Evolutionary conservation across 2,113 vertebrate genomes (phyloP).

Genomic region (Muntiacus reevesi): DNA sequence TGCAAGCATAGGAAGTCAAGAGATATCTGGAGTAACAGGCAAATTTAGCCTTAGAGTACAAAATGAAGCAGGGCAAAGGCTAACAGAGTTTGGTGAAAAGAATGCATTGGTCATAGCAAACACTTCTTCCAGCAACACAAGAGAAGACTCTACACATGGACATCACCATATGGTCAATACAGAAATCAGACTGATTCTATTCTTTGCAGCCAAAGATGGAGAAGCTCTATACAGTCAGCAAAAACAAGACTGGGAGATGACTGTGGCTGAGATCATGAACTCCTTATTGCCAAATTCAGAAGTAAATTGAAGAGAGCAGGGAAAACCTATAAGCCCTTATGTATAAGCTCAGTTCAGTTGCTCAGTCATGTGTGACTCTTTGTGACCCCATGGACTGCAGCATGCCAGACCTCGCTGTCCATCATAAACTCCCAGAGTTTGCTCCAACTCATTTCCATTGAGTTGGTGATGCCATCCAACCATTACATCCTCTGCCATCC

Average conservation of each 20-base stretch:
- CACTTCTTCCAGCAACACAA: not conserved
- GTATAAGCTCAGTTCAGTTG: not conserved
- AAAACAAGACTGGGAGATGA: not conserved
- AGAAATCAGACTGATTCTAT: not conserved
- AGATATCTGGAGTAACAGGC: not conserved
- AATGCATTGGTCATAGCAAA: not conserved
- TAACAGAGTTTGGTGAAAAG: not conserved
- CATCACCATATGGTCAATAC: not conserved
- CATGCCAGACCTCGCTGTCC: fast-evolving
- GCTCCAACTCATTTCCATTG: not conserved
- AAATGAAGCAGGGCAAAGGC: not conserved
- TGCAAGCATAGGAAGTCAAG: not conserved
- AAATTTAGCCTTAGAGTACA: not conserved
- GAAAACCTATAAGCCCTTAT: not conserved
- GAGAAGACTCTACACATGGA: not conserved
- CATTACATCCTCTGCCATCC: not conserved
- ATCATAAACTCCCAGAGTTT: not conserved
- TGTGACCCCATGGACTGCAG: not conserved
- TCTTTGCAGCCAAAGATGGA: not conserved
- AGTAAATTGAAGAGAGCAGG: not conserved
- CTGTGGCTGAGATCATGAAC: not conserved
- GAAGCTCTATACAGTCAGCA: not conserved
- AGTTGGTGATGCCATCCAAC: not conserved
- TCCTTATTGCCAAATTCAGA: not conserved
- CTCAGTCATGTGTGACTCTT: not conserved